These are phyloP conservation scores for Esox masquinongy DNA, from an alignment of 2,797 vertebrate species.

Conservation along the genomic window DNA sequence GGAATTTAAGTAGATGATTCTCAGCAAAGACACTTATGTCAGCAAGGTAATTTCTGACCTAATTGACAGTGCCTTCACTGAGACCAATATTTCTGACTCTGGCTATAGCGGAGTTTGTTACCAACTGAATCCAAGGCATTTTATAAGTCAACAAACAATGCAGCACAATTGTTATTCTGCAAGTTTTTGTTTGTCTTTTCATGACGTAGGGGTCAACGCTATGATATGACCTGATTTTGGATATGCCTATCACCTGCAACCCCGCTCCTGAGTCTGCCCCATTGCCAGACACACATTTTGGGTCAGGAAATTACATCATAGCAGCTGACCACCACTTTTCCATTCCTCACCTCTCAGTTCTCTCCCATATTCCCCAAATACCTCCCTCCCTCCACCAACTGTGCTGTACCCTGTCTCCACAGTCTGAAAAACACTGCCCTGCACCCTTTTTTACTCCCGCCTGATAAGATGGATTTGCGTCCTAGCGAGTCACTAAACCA, in stretches of 20 bases:
- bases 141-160: too few relatives aligned
- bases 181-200: too few relatives aligned
- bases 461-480: constrained; percentile 56
- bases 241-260: not conserved
- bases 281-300: too few relatives aligned
- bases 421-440: not conserved
- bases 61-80: too few relatives aligned
- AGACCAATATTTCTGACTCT: too few relatives aligned
- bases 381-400: not conserved
- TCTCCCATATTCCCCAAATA: not conserved
- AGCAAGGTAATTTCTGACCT: too few relatives aligned
- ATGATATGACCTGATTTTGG: not conserved
- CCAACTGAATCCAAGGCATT: too few relatives aligned
- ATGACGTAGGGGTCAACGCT: not conserved
- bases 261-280: too few relatives aligned
- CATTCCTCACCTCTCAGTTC: not conserved
- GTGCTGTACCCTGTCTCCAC: not conserved
- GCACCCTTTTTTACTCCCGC: constrained; percentile 16
- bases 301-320: not conserved
- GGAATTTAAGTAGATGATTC: too few relatives aligned
- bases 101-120: too few relatives aligned
- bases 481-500: constrained; percentile 49
- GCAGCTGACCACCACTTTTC: not conserved
- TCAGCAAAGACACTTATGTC: too few relatives aligned
- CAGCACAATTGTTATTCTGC: too few relatives aligned